Percentiles rank a stretch among this genome's conserved stretches.
These are phyloP conservation scores for Picathartes gymnocephalus DNA, from an alignment of 2,113 vertebrate species.

Conservation along the genomic window DNA sequence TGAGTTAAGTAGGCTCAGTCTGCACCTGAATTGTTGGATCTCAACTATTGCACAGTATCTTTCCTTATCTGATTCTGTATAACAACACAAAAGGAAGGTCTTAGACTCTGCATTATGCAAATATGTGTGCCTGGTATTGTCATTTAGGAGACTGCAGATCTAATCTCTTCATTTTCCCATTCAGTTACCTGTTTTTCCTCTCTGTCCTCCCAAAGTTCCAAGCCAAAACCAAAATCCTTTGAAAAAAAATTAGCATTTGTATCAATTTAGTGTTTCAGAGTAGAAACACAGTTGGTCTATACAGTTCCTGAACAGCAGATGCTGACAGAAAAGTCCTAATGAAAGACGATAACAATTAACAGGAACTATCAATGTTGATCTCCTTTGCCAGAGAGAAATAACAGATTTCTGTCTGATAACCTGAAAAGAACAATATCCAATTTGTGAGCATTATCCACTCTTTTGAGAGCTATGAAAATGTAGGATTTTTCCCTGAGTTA, in stretches of 20 bases:
- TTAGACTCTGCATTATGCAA: not conserved
- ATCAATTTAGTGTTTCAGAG: not conserved
- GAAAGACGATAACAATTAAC: slow-evolving; percentile 39
- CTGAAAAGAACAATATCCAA: not conserved
- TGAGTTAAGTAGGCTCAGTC: not conserved
- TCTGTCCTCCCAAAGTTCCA: not conserved
- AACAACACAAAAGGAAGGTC: not conserved
- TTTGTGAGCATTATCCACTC: not conserved
- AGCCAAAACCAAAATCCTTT: not conserved
- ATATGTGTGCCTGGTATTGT: not conserved
- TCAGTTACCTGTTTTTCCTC: not conserved
- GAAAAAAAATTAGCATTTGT: not conserved
- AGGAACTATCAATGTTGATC: not conserved
- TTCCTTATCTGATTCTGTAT: not conserved
- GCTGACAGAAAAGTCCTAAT: not conserved
- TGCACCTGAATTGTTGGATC: not conserved
- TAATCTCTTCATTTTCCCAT: not conserved
- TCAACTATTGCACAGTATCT: not conserved
- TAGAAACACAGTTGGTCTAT: not conserved
- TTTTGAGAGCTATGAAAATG: not conserved
- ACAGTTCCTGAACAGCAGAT: not conserved
- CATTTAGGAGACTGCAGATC: not conserved
- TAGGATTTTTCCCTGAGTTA: not conserved
- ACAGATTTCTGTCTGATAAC: not conserved
- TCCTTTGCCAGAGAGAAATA: not conserved